Conservation (phyloP, 2,113 vertebrate species). For the Cyanoderma ruficeps region DNA sequence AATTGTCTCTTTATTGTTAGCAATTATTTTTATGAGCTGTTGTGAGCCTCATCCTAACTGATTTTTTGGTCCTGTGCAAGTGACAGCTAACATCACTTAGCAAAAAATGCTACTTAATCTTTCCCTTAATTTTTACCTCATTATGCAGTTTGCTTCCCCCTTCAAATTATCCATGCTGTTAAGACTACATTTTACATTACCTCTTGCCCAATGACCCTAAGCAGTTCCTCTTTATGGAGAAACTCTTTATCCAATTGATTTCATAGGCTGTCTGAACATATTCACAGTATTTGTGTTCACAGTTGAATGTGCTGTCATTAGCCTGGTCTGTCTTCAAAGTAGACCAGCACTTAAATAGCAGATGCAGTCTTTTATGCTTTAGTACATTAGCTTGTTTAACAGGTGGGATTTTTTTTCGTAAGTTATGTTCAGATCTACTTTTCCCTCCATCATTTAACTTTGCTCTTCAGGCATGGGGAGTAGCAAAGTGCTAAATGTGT, state of each 20-base stretch:
- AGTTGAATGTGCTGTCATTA: neutral
- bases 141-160: neutral
- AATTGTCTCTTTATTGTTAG: neutral
- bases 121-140: neutral
- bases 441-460: neutral
- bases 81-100: neutral
- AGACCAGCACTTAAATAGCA: neutral
- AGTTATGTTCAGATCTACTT: neutral
- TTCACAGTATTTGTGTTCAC: neutral
- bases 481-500: neutral
- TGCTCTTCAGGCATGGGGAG: neutral
- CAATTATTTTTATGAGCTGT: neutral
- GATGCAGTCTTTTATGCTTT: neutral
- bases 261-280: neutral
- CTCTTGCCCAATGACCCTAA: neutral
- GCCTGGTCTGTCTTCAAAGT: neutral
- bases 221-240: neutral
- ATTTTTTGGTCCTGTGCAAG: neutral
- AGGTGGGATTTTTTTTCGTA: rapidly evolving
- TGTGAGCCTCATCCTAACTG: neutral
- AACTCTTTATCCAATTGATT: neutral
- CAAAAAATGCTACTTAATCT: neutral
- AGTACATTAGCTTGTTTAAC: neutral
- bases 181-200: neutral
- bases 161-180: neutral